These are phyloP conservation scores for Taurulus bubalis DNA, from an alignment of 2,113 vertebrate genomes.

Conservation along the genomic window DNA sequence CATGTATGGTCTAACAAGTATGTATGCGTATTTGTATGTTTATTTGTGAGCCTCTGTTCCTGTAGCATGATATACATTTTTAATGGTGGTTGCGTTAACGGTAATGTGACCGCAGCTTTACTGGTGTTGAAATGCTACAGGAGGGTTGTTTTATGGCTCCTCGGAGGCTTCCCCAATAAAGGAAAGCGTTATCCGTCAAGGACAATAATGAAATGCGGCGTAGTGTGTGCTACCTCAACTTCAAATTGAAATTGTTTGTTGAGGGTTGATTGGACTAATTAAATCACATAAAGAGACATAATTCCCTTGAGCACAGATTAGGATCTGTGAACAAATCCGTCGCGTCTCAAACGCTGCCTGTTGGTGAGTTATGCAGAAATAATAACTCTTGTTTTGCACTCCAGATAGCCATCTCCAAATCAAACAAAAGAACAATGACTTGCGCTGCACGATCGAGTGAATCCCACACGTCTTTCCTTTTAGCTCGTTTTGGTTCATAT, in stretches of 20 bases:
- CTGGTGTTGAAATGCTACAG: constrained; percentile 1
- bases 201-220: background rate
- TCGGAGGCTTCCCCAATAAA: constrained; percentile 1
- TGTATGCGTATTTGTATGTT: background rate
- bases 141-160: constrained; percentile 8
- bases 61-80: background rate
- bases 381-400: constrained; percentile 42
- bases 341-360: constrained; percentile 17
- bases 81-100: background rate
- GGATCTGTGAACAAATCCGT: constrained; percentile 37
- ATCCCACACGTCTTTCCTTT: constrained; percentile 19
- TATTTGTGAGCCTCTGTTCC: background rate
- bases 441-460: background rate
- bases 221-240: background rate
- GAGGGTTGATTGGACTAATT: constrained; percentile 52
- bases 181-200: constrained; percentile 7
- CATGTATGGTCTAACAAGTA: background rate
- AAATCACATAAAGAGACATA: constrained; percentile 43
- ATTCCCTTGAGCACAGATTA: constrained; percentile 54
- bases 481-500: constrained; percentile 29
- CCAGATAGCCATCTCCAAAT: constrained; percentile 45
- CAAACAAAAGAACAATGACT: constrained; percentile 35
- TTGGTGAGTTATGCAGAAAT: constrained; percentile 38
- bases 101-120: constrained; percentile 5
- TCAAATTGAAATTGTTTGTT: constrained; percentile 36